Conservation (phyloP, 2,888 invertebrate genomes). For the Belgica antarctica region DNA sequence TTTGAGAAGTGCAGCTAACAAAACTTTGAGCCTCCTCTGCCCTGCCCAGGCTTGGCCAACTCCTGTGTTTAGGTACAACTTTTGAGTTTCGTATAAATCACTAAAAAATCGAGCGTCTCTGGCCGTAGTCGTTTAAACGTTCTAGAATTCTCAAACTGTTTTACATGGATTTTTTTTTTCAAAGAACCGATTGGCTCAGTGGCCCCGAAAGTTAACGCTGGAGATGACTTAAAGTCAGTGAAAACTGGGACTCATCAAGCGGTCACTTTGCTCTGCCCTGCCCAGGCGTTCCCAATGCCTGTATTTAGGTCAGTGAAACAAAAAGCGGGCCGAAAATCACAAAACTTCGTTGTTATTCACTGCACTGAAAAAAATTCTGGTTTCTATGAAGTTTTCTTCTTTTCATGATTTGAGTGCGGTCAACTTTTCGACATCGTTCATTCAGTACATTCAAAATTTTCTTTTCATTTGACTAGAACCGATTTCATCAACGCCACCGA, state of each 20-base stretch:
- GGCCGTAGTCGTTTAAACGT: no score
- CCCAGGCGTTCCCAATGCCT: constrained; percentile 60
- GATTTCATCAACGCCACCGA: constrained; percentile 59
- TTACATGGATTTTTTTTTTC: no score
- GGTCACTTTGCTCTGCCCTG: constrained; percentile 61
- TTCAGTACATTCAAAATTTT: no score
- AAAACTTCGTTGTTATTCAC: no score
- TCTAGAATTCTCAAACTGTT: no score
- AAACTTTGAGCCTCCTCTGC: constrained; percentile 63
- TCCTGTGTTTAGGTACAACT: constrained; percentile 63
- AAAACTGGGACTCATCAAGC: constrained; percentile 51
- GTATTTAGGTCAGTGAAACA: constrained; percentile 59
- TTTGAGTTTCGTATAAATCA: no score
- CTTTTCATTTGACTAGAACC: constrained; percentile 56
- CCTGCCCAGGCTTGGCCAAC: constrained; percentile 68
- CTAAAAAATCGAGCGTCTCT: no score
- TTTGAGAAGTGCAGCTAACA: constrained; percentile 61
- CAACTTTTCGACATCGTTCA: no score
- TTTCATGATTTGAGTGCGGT: neutral
- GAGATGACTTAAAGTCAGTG: constrained; percentile 56
- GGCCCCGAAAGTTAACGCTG: constrained; percentile 65
- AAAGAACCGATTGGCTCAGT: constrained; percentile 71
- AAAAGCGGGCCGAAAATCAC: no score
- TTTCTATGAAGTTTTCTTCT: no score
- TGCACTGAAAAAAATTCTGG: no score